A percentile compares a stretch with the other conserved stretches of the same genome.
phyloP scores from a whole-genome alignment of 2,888 invertebrate species.

The Lymantria monacha region DNA sequence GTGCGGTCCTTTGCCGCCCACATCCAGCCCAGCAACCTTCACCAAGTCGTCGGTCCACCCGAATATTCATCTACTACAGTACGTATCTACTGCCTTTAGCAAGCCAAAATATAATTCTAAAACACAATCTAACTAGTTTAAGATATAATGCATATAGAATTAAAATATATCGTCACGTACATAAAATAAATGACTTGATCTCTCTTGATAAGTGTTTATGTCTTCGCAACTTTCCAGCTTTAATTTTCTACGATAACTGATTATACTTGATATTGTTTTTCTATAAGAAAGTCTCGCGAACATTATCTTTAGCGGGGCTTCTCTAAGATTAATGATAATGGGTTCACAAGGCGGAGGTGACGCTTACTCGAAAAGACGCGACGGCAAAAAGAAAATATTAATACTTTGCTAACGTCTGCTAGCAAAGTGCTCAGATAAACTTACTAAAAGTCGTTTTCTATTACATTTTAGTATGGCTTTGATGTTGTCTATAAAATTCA shows the following conservation, averaged over 20 bases:
- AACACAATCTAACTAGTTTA: too few species aligned
- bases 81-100: too few species aligned
- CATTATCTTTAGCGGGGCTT: slow-evolving; percentile 64
- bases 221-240: slow-evolving; percentile 29
- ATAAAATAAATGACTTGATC: slow-evolving; percentile 27
- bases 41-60: too few species aligned
- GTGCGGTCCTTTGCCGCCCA: too few species aligned
- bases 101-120: too few species aligned
- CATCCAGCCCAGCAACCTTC: too few species aligned
- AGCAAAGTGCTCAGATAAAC: slow-evolving; percentile 33
- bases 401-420: slow-evolving; percentile 44
- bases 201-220: slow-evolving; percentile 31
- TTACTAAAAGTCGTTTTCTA: slow-evolving; percentile 14
- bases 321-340: slow-evolving; percentile 72
- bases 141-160: slow-evolving; percentile 4
- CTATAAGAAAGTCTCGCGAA: slow-evolving; percentile 55
- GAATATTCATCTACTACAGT: too few species aligned
- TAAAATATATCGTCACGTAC: slow-evolving; percentile 20
- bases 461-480: slow-evolving; percentile 8
- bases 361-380: slow-evolving; percentile 44
- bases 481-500: slow-evolving; percentile 5
- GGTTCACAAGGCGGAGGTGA: slow-evolving; percentile 64
- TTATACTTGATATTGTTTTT: slow-evolving; percentile 61
- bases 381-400: slow-evolving; percentile 55
- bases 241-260: slow-evolving; percentile 47